A percentile compares a stretch with the other conserved stretches of the same genome.
phyloP scores from a whole-genome alignment of 2,888 invertebrate species.

The Diarsia mendica region DNA sequence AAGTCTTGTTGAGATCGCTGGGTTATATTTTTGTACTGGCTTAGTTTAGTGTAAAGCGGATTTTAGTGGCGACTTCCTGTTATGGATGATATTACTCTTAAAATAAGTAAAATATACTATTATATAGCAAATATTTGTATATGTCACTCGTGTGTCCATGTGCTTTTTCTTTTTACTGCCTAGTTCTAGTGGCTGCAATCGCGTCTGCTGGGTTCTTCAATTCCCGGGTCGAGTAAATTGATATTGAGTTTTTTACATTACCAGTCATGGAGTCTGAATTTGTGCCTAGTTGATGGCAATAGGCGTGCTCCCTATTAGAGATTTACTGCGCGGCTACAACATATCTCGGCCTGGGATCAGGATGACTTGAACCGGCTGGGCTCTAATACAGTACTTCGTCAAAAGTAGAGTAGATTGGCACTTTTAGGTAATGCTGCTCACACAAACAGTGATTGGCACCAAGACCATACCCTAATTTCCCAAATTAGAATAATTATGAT shows the following conservation, averaged over 20 bases:
- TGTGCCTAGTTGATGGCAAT: no score
- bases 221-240: no score
- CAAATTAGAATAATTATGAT: not conserved
- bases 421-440: not conserved
- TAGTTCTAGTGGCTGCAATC: no score
- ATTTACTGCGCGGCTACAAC: not conserved
- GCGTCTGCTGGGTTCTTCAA: no score
- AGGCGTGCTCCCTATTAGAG: no score
- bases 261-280: no score
- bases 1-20: conserved; percentile 51
- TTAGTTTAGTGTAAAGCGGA: conserved; percentile 8
- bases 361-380: not conserved
- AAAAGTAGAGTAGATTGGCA: not conserved
- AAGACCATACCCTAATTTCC: not conserved
- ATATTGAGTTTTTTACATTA: no score
- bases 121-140: no score
- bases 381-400: not conserved
- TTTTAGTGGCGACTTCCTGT: conserved; percentile 4
- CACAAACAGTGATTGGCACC: not conserved
- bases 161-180: no score
- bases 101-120: not conserved
- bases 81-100: not conserved
- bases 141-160: no score
- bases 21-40: conserved; percentile 28
- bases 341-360: not conserved